phyloP scores from a whole-genome alignment of 2,888 invertebrate species.

The Osmoderma eremita region DNA sequence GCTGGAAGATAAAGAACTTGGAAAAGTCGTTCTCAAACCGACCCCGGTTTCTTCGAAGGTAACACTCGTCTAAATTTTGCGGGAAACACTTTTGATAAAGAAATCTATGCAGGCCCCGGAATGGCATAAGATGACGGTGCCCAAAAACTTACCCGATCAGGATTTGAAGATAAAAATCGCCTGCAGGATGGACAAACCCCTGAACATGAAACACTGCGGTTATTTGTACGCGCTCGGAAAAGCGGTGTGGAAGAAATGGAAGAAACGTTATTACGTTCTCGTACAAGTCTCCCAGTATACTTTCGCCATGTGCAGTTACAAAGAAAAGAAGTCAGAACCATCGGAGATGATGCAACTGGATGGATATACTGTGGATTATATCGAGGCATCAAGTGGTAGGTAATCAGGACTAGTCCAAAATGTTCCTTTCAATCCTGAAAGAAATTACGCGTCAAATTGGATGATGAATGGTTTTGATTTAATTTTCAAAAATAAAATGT shows the following conservation, averaged over 20 bases:
- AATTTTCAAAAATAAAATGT: too few relatives aligned
- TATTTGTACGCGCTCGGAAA: constrained; percentile 94
- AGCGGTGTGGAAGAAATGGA: constrained; percentile 99
- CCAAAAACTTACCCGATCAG: constrained; percentile 95
- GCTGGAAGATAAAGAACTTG: constrained; percentile 98
- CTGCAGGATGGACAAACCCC: constrained; percentile 97
- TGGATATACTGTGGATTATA: constrained; percentile 99
- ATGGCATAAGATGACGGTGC: constrained; percentile 97
- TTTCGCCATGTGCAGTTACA: constrained; percentile 99
- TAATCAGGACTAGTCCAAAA: too few relatives aligned
- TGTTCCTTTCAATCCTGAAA: too few relatives aligned
- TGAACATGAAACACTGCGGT: constrained; percentile 98
- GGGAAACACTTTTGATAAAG: constrained; percentile 19
- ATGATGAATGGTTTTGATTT: too few relatives aligned
- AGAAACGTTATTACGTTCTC: constrained; percentile 96
- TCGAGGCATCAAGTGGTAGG: constrained; percentile 93
- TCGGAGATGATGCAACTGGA: constrained; percentile 99
- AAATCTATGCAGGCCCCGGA: constrained; percentile 79
- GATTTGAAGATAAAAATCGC: constrained; percentile 97
- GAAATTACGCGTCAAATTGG: too few relatives aligned
- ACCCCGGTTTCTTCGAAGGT: constrained; percentile 89
- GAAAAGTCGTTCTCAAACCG: constrained; percentile 89
- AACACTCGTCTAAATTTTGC: constrained; percentile 47
- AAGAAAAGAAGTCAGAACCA: constrained; percentile 99
- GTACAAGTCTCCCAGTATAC: constrained; percentile 99